A percentile compares a stretch with the other conserved stretches of the same genome.
These are phyloP conservation scores for Selene dorsalis DNA, from an alignment of 2,797 vertebrate species.

Conservation along the genomic window DNA sequence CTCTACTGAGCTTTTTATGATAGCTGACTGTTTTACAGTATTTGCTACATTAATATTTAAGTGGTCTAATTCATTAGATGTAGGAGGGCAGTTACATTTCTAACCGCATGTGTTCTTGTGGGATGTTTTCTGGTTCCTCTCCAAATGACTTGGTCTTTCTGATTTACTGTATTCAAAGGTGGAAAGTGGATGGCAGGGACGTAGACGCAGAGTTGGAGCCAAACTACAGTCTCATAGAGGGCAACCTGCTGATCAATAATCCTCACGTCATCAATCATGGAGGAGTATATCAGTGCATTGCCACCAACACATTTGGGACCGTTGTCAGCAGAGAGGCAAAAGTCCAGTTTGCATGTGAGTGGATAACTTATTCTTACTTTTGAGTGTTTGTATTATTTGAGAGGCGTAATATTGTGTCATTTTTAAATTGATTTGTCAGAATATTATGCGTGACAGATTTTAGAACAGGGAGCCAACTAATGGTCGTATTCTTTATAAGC, in stretches of 20 bases:
- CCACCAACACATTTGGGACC: slow-evolving; percentile 90
- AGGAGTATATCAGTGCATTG: slow-evolving; percentile 92
- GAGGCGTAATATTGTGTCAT: background rate
- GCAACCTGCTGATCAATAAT: slow-evolving; percentile 91
- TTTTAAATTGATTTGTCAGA: slow-evolving; percentile 1
- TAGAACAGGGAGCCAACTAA: background rate
- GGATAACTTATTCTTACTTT: background rate
- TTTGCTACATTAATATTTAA: slow-evolving; percentile 2
- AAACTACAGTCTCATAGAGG: slow-evolving; percentile 89
- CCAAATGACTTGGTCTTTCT: background rate
- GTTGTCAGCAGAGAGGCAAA: slow-evolving; percentile 90
- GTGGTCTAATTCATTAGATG: background rate
- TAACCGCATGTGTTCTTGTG: background rate
- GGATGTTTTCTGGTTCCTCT: slow-evolving; percentile 8
- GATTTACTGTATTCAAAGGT: slow-evolving; percentile 79
- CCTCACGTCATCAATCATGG: slow-evolving; percentile 88
- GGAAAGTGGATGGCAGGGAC: slow-evolving; percentile 90
- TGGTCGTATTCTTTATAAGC: background rate
- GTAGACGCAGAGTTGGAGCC: slow-evolving; percentile 87
- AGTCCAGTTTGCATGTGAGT: slow-evolving; percentile 96
- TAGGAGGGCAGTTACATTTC: slow-evolving; percentile 1
- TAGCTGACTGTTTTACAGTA: background rate
- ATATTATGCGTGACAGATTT: background rate
- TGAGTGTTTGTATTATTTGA: background rate
- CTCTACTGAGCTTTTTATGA: slow-evolving; percentile 5